Percentiles rank a stretch among this genome's conserved stretches.
These are phyloP conservation scores for Cyclophora albipunctata DNA, from an alignment of 2,888 invertebrate species.

Conservation along the genomic window DNA sequence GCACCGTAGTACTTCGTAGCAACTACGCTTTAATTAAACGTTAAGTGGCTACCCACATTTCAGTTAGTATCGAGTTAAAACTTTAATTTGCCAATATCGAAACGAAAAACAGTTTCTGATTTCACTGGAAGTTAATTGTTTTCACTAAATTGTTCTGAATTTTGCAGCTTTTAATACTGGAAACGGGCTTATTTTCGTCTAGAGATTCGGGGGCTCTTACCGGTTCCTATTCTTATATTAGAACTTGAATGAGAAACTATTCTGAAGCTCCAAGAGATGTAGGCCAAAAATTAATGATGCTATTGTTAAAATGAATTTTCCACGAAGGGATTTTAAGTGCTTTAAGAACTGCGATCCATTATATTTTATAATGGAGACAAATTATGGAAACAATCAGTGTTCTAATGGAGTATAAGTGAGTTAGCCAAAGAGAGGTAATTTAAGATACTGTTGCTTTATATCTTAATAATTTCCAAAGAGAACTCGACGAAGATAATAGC, in stretches of 20 bases:
- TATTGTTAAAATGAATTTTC: no score
- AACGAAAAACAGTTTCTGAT: not conserved
- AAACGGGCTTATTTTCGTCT: no score
- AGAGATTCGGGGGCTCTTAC: no score
- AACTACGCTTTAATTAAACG: slow-evolving; percentile 34
- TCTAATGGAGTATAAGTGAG: slow-evolving; percentile 1
- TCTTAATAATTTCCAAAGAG: slow-evolving; percentile 56
- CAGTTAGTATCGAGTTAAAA: slow-evolving; percentile 15
- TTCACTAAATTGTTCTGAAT: not conserved
- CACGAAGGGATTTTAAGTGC: no score
- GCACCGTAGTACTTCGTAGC: slow-evolving; percentile 13
- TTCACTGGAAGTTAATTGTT: not conserved
- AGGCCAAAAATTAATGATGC: no score
- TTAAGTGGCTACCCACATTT: slow-evolving; percentile 25
- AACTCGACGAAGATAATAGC: slow-evolving; percentile 58
- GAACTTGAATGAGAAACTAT: no score
- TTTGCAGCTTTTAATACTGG: no score
- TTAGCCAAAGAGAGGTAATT: slow-evolving; percentile 30
- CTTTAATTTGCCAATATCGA: slow-evolving; percentile 15
- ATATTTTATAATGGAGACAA: no score
- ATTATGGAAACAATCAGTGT: no score
- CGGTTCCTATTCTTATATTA: no score
- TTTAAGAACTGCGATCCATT: no score
- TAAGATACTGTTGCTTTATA: slow-evolving; percentile 44
- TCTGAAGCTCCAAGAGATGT: no score